Conservation (phyloP, 92 coral and sea anemone species). For the Porites lobata region DNA sequence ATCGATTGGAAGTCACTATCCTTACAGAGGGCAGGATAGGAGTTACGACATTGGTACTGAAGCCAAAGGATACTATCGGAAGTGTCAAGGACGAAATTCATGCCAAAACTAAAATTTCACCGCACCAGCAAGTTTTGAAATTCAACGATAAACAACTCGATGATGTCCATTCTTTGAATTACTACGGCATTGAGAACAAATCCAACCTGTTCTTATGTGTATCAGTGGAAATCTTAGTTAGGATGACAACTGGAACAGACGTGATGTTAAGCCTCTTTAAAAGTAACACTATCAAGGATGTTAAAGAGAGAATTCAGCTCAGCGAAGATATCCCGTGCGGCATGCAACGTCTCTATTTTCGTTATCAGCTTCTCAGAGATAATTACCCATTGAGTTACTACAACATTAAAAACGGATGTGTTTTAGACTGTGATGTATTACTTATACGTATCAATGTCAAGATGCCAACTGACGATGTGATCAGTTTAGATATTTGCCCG, state of each 20-base stretch:
- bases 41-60: neutral
- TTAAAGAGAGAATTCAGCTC: no score
- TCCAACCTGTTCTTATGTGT: neutral
- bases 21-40: neutral
- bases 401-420: no score
- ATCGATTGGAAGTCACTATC: no score
- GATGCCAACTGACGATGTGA: no score
- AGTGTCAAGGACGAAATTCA: neutral
- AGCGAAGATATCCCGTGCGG: no score
- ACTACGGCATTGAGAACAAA: neutral
- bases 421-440: no score
- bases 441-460: no score
- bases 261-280: neutral
- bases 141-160: neutral
- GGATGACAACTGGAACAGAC: neutral
- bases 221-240: neutral
- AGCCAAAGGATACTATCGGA: neutral
- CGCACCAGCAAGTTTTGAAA: neutral
- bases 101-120: neutral
- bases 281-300: neutral
- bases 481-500: no score
- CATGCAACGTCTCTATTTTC: no score
- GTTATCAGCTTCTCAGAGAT: no score
- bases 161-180: neutral
- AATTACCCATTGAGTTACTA: no score